phyloP scores from a whole-genome alignment of 2,888 invertebrate species.

The Troglohyphantes excavatus region DNA sequence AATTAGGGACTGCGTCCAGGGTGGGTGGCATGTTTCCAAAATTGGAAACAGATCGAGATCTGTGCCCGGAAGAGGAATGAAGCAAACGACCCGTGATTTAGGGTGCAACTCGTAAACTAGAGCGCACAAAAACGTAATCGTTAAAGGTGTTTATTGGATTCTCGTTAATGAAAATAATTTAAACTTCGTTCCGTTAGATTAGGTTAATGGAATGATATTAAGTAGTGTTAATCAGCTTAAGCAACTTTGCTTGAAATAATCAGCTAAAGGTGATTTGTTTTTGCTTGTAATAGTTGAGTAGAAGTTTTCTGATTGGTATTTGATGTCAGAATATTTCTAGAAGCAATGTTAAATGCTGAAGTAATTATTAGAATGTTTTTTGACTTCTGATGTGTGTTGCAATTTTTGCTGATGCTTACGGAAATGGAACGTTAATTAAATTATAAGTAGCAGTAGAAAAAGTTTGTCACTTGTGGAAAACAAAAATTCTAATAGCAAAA shows the following conservation, averaged over 20 bases:
- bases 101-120: constrained; percentile 9
- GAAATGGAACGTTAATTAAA: too few species aligned
- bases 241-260: background rate
- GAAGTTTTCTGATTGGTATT: constrained; percentile 2
- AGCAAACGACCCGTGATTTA: constrained; percentile 33
- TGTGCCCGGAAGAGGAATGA: constrained; percentile 30
- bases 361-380: too few species aligned
- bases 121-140: constrained; percentile 17
- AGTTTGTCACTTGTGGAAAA: too few species aligned
- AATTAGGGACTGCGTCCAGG: constrained; percentile 29
- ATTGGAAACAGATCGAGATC: background rate
- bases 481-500: too few species aligned
- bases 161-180: constrained; percentile 59
- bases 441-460: too few species aligned
- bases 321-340: background rate
- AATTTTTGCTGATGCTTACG: too few species aligned
- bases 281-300: background rate
- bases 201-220: constrained; percentile 45
- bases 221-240: constrained; percentile 21
- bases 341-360: too few species aligned
- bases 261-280: background rate
- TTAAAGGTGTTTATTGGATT: constrained; percentile 53
- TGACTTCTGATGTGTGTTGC: too few species aligned
- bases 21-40: constrained; percentile 19
- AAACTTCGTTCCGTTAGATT: constrained; percentile 48